phyloP scores from a whole-genome alignment of 2,797 vertebrate species.

The Morelia viridis region DNA sequence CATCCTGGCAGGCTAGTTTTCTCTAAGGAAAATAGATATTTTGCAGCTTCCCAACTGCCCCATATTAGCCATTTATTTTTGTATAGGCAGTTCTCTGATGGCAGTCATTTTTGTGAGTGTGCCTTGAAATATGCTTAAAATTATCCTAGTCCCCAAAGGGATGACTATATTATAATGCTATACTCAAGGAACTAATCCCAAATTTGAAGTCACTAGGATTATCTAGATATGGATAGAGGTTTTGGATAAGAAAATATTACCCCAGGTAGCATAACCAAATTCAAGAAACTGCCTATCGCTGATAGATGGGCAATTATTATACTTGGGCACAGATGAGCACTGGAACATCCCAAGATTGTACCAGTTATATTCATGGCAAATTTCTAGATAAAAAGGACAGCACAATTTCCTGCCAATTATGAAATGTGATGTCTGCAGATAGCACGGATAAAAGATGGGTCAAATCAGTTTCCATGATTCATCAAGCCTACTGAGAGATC shows the following conservation, averaged over 20 bases:
- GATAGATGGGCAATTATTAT: background rate
- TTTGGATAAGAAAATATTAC: background rate
- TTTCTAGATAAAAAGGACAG: background rate
- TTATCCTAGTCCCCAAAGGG: background rate
- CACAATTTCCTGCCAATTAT: background rate
- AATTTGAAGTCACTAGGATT: background rate
- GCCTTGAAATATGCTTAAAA: background rate
- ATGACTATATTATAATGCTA: background rate
- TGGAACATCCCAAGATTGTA: background rate
- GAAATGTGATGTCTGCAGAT: background rate
- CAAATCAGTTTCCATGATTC: background rate
- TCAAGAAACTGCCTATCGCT: background rate
- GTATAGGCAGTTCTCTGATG: background rate
- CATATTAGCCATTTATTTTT: background rate
- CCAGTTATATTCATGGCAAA: background rate
- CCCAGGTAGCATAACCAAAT: background rate
- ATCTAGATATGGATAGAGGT: background rate
- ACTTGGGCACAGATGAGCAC: background rate
- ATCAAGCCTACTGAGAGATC: background rate
- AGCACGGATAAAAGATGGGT: background rate
- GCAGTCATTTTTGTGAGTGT: background rate
- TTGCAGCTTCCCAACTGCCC: background rate
- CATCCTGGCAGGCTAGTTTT: background rate
- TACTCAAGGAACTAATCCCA: background rate
- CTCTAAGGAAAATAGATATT: background rate